phyloP scores from a whole-genome alignment of 2,888 invertebrate species.

The Drosophila crucigera region DNA sequence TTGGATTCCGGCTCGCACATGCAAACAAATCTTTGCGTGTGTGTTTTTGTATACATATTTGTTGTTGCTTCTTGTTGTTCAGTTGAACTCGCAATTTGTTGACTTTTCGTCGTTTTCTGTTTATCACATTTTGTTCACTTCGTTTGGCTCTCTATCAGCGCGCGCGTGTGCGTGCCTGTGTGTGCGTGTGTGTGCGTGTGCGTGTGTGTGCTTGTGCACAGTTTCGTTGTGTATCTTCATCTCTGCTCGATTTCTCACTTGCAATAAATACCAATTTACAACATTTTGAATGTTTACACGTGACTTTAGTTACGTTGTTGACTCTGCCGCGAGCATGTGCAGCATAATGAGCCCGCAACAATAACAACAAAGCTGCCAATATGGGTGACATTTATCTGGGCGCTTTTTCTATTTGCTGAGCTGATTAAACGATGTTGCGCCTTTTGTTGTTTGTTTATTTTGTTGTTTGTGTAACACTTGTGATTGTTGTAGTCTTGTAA shows the following conservation, averaged over 20 bases:
- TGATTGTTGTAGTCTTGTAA: conserved; percentile 36
- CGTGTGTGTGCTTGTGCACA: conserved; percentile 10
- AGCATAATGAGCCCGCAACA: conserved; percentile 28
- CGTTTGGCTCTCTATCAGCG: background rate
- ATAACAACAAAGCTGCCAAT: conserved; percentile 14
- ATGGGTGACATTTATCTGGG: conserved; percentile 47
- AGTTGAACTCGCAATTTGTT: conserved; percentile 74
- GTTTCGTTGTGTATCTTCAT: conserved; percentile 25
- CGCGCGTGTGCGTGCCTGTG: background rate
- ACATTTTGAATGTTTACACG: conserved; percentile 72
- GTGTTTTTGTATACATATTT: conserved; percentile 17
- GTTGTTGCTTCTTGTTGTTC: conserved; percentile 32
- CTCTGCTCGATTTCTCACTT: conserved; percentile 40
- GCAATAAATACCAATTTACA: conserved; percentile 77
- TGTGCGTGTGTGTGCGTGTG: background rate
- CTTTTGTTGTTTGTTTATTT: conserved; percentile 32
- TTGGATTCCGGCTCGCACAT: conserved; percentile 66
- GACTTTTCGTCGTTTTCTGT: conserved; percentile 69
- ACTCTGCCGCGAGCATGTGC: conserved; percentile 33
- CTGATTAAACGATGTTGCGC: conserved; percentile 56
- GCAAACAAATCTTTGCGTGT: conserved; percentile 39
- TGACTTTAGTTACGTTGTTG: conserved; percentile 70
- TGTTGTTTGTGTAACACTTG: conserved; percentile 28
- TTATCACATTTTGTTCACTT: conserved; percentile 66
- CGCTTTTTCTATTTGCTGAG: conserved; percentile 50